Conservation (phyloP, 2,797 vertebrate species). For the Antrozous pallidus region DNA sequence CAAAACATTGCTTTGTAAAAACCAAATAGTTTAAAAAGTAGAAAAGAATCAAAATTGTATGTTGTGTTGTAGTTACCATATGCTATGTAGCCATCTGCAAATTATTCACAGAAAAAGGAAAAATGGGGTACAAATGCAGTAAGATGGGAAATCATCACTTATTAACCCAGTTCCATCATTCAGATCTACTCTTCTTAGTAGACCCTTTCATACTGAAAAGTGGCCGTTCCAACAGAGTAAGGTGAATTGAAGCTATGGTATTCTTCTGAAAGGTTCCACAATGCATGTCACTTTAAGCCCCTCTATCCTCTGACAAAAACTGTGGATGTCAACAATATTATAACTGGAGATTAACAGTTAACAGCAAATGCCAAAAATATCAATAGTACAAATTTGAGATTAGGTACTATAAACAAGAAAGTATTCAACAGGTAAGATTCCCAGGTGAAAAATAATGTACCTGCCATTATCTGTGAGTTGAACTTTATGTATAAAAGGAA, state of each 20-base stretch:
- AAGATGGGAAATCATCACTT: neutral
- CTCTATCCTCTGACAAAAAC: neutral
- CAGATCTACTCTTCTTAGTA: neutral
- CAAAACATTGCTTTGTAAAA: neutral
- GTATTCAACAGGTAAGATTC: neutral
- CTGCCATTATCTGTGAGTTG: neutral
- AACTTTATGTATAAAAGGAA: neutral
- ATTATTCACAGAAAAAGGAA: neutral
- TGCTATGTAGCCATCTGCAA: neutral
- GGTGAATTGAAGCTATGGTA: neutral
- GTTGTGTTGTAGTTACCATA: neutral
- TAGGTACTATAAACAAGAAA: neutral
- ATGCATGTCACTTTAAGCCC: neutral
- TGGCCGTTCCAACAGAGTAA: neutral
- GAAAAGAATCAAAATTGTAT: neutral
- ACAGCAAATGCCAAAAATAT: neutral
- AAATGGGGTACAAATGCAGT: neutral
- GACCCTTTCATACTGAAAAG: neutral
- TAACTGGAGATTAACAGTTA: neutral
- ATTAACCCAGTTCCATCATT: neutral
- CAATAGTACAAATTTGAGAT: neutral
- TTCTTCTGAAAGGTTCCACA: neutral
- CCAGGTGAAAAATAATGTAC: neutral
- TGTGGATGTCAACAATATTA: neutral
- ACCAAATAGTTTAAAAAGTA: conserved; percentile 24